Base-by-base conservation (phyloP, 2,797 vertebrate species). In the Sebastolobus altivelis region DNA sequence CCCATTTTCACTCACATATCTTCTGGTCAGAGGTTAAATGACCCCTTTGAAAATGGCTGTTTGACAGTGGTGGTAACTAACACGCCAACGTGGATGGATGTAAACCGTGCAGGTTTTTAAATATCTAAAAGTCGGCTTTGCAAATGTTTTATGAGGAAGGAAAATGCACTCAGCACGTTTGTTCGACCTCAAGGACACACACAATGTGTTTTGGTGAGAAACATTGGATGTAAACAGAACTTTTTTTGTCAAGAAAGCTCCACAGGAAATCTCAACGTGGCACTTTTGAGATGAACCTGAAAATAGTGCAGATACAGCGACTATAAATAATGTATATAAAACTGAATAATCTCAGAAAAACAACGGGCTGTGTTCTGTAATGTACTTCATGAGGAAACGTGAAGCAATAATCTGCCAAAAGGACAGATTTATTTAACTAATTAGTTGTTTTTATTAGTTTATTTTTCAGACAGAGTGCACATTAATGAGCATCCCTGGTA, bases 401-500 rank as follows among this genome's bases (percentile, higher is more conserved):
- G 12, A 74, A 54, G 60, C 61, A 65, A 75, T 69, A 77, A 68
- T 37, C 37, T 20, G n/a, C 43, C 56, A 25, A 38, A 55, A 38
- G 22, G 16, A 62, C 79, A 0, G 9, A 46, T 63, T 71, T 46
- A 63, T 86, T 73, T 29, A 79, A 69, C 68, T 60, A 40, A 81
- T 67, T 75, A 37, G 27, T n/a, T 5, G 8, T 25, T 68, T 79
- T 76, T 72, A 78, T 77, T 73, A 37, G 66, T 79, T 74, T 37
- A 31, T 63, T 85, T 60, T 29, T 22, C 52, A 10, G 55, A 75
- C 73, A 25, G 40, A 68, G 65, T 13, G 35, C 37, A 59, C 10
- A 37, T 61, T 84, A 84, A 78, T 56, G 2, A 89, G 79, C 65
- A 43, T 52, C 72, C 22, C 9, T 65, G 52, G 29, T 70, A 63